These are phyloP conservation scores for Sminthurinus signatus DNA, from an alignment of 1,140 invertebrate genomes.

Conservation along the genomic window DNA sequence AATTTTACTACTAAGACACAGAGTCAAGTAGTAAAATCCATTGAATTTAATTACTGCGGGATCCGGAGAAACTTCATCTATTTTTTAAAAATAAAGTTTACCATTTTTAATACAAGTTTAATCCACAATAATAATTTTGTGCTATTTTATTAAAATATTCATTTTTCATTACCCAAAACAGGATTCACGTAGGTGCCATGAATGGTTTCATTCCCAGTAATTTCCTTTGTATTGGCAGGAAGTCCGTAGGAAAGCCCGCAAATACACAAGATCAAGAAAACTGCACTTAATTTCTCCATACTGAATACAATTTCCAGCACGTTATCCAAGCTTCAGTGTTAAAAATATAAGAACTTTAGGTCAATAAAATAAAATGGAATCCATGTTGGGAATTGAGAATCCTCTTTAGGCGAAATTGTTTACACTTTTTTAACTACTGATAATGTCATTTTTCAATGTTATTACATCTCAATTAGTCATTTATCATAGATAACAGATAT, in stretches of 20 bases:
- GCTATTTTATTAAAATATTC: neutral
- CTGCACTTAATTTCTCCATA: no score
- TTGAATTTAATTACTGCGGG: conserved; percentile 9
- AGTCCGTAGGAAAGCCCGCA: neutral
- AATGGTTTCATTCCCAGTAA: neutral
- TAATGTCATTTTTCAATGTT: no score
- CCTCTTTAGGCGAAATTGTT: no score
- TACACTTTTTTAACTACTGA: no score
- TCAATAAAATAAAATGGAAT: no score
- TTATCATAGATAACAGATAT: no score
- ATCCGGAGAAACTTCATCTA: conserved; percentile 28
- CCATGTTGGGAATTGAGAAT: no score
- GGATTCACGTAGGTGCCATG: neutral
- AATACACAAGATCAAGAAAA: no score
- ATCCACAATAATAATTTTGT: neutral
- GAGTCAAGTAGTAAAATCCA: conserved; percentile 23
- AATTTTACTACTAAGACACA: conserved; percentile 1
- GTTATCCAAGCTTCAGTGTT: no score
- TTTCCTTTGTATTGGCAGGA: neutral
- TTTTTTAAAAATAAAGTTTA: conserved; percentile 2
- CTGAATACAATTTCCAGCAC: no score
- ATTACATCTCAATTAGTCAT: no score
- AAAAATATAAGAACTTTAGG: no score
- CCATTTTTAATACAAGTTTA: neutral
- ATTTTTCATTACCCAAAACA: neutral